Conservation (phyloP, 2,888 invertebrate genomes). For the Dicranocentrus wangi region DNA sequence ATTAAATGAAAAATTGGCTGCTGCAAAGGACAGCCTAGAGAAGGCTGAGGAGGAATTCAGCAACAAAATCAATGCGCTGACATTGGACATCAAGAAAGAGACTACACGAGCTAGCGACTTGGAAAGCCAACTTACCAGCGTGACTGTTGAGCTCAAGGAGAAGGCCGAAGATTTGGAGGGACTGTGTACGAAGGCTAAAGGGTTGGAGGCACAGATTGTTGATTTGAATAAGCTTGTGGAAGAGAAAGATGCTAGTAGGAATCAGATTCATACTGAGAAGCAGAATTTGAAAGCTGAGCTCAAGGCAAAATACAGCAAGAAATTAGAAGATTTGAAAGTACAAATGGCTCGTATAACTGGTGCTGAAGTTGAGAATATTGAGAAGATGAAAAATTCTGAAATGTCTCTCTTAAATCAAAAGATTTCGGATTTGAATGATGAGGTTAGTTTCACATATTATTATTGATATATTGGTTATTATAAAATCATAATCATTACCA, state of each 20-base stretch:
- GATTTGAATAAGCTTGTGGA: not conserved
- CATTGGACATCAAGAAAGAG: constrained; percentile 3
- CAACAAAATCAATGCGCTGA: not conserved
- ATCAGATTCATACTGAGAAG: constrained; percentile 8
- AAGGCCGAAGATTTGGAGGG: not conserved
- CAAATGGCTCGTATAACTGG: constrained; percentile 55
- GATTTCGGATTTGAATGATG: constrained; percentile 5
- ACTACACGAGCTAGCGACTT: not conserved
- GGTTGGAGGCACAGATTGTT: not conserved
- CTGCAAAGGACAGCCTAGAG: not conserved
- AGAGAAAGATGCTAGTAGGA: not conserved
- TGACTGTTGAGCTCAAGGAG: not conserved
- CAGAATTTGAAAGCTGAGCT: constrained; percentile 28
- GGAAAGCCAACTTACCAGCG: not conserved
- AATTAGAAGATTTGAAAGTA: constrained; percentile 52
- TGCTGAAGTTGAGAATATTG: constrained; percentile 46
- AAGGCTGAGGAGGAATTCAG: constrained; percentile 27
- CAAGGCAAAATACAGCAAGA: constrained; percentile 44
- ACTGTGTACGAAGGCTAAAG: not conserved
- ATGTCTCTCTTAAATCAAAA: not conserved
- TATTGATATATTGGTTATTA: not conserved
- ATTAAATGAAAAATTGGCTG: not conserved
- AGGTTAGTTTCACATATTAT: no score
- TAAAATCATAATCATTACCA: not conserved
- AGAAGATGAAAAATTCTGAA: constrained; percentile 22